A percentile compares a stretch with the other conserved stretches of the same genome.
Evolutionary conservation across 1,140 invertebrate genomes (phyloP).

Genomic region (Bombus balteatus): DNA sequence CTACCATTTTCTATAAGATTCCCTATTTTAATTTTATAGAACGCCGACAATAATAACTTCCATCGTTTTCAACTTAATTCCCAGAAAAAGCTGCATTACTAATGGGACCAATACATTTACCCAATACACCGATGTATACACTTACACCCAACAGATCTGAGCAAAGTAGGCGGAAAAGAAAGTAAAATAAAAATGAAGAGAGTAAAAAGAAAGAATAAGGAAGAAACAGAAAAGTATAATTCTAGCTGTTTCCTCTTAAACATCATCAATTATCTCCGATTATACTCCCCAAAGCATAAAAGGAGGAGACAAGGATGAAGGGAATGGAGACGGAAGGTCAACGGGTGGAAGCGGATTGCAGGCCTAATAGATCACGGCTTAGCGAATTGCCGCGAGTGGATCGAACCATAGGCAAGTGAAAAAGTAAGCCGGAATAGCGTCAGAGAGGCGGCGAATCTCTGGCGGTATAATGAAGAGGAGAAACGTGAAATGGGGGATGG

Average conservation of each 20-base stretch:
- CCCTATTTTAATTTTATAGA: too few species aligned
- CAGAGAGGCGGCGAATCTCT: not conserved
- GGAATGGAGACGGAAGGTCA: not conserved
- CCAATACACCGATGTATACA: too few species aligned
- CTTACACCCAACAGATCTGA: too few species aligned
- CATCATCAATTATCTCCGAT: not conserved
- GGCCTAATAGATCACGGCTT: conserved; percentile 20
- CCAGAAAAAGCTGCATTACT: too few species aligned
- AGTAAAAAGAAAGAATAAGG: not conserved
- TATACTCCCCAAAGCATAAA: not conserved
- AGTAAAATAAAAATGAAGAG: not conserved
- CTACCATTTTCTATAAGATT: too few species aligned
- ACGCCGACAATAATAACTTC: too few species aligned
- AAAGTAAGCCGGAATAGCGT: not conserved
- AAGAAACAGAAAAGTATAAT: not conserved
- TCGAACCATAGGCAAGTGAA: not conserved
- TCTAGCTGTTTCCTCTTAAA: not conserved
- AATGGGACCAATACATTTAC: too few species aligned
- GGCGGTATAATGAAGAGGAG: conserved; percentile 2
- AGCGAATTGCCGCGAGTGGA: not conserved
- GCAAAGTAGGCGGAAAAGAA: too few species aligned
- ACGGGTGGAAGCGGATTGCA: not conserved
- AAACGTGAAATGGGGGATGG: not conserved
- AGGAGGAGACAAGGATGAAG: too few species aligned
- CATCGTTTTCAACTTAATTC: too few species aligned